phyloP scores from a whole-genome alignment of 2,888 invertebrate species.

The Parnassius smintheus region DNA sequence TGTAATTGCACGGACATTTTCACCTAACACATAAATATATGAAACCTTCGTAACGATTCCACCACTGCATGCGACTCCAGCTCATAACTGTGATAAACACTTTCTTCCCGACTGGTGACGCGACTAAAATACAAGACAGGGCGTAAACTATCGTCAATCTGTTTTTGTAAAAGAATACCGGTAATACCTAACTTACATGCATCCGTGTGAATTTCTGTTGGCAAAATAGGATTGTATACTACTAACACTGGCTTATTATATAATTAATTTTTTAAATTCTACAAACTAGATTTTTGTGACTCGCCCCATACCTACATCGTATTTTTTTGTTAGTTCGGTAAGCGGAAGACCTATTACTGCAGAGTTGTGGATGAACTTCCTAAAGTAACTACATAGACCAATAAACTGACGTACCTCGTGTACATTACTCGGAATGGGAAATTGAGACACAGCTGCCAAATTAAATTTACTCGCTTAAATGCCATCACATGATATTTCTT shows the following conservation, averaged over 20 bases:
- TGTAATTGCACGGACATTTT: too few relatives aligned
- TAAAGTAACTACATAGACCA: too few relatives aligned
- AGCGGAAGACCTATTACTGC: too few relatives aligned
- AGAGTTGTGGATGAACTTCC: too few relatives aligned
- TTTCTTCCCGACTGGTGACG: too few relatives aligned
- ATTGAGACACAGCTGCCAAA: too few relatives aligned
- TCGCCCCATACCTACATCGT: too few relatives aligned
- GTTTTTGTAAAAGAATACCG: slow-evolving; percentile 39
- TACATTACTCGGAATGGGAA: too few relatives aligned
- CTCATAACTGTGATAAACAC: slow-evolving; percentile 46
- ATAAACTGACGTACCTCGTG: too few relatives aligned
- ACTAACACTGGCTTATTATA: slow-evolving; percentile 12
- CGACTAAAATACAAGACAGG: slow-evolving; percentile 36
- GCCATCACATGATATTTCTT: slow-evolving; percentile 8
- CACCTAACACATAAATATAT: slow-evolving; percentile 20
- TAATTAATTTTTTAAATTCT: slow-evolving; percentile 5
- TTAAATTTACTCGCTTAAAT: slow-evolving; percentile 34
- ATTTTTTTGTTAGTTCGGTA: too few relatives aligned
- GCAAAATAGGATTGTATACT: slow-evolving; percentile 15
- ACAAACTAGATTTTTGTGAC: neutral
- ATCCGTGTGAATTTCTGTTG: slow-evolving; percentile 40
- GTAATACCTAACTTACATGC: slow-evolving; percentile 38
- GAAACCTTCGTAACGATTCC: slow-evolving; percentile 36
- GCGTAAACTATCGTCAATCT: slow-evolving; percentile 26
- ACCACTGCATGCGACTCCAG: slow-evolving; percentile 45